Evolutionary conservation across 2,113 vertebrate genomes (phyloP), one percentile per base, ranked within the genome.

Genomic region (Haemorhous mexicanus): DNA sequence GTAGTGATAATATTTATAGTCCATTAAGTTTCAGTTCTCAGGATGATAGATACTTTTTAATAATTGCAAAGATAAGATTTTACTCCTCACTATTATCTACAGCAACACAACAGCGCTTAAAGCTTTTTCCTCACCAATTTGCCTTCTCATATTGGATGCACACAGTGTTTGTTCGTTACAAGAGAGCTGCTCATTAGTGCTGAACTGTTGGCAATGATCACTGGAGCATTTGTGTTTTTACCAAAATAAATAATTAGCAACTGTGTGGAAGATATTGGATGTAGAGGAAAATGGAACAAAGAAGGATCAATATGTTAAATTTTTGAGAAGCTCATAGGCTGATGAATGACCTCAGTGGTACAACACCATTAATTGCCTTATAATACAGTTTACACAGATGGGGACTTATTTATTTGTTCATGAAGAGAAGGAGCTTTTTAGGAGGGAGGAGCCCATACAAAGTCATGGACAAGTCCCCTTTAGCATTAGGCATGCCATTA

Each of bases 191-290:
- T 95, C 87, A 69, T 96, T 89, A 96, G 67, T 81, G 77, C 56
- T 91, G 49, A 80, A 88, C 66, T 80, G 64, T 43, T 92, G 76
- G 73, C 94, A 90, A 46, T 75, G 83, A 94, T 84, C 81, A 82
- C n/a, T 88, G 61, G 16, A 96, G 61, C 78, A 88, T 91, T 96
- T 90, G 74, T 70, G 67, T 33, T 96, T 94, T 94, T 88, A 89
- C 58, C 39, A 83, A 95, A 95, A 96, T 87, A 94, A 96, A 88
- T 79, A 93, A 91, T 94, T 94, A 95, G 63, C 37, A 70, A 92
- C 83, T 63, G 22, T 56, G 26, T 5, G 16, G 82, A 90, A 89
- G 85, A 87, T 79, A 82, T 79, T 73, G 27, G 27, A 89, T 84
- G 35, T 13, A 37, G 62, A 23, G n/a, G 47, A 33, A 87, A 88